Evolutionary conservation across 2,113 vertebrate genomes (phyloP).

Genomic region (Phaethon lepturus): DNA sequence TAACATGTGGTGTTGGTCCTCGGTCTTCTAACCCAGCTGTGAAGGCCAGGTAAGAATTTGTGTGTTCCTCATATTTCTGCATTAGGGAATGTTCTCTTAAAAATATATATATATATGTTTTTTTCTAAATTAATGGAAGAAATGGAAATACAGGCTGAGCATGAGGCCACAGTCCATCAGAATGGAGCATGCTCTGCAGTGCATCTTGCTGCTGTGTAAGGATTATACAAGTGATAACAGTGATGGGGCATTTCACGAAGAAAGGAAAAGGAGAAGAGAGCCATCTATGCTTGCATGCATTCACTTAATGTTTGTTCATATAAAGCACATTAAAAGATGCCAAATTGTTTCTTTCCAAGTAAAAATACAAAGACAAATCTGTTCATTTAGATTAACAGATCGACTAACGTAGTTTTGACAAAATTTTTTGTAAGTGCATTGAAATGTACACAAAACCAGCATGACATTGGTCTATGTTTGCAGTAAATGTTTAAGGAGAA

Average conservation of each 20-base stretch:
- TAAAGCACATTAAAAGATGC: background rate
- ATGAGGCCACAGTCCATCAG: accelerated
- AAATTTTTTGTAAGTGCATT: background rate
- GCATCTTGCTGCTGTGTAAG: background rate
- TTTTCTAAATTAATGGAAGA: background rate
- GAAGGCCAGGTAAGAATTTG: background rate
- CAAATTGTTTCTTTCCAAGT: background rate
- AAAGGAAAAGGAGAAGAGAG: background rate
- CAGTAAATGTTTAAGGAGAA: background rate
- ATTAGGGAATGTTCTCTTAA: background rate
- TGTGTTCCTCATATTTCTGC: background rate
- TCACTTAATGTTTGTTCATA: background rate
- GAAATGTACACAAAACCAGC: background rate
- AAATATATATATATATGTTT: background rate
- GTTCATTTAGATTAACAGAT: background rate
- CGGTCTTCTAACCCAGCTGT: background rate
- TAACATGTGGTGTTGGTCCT: background rate
- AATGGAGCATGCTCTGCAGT: background rate
- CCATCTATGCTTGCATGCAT: background rate
- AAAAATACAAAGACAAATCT: background rate
- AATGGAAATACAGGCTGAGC: background rate
- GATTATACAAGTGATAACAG: background rate
- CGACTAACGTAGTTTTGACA: background rate
- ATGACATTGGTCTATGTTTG: background rate
- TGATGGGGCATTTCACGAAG: accelerated